Base-by-base conservation (phyloP, 92 coral and sea anemone species). In the Phenganax marumi region DNA sequence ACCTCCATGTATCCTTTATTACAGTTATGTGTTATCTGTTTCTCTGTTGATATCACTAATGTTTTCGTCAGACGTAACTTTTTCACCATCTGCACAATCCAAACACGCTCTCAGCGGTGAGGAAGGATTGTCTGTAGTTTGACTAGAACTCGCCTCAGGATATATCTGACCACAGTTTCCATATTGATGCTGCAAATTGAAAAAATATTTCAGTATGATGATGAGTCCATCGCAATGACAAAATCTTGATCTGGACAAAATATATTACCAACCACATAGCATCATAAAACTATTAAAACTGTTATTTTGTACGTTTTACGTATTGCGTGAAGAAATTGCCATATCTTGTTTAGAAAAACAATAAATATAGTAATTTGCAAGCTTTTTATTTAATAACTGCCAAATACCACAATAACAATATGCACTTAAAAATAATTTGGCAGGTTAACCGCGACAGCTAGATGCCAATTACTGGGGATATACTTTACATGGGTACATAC, bases 111-210 rank as follows among this genome's bases (percentile, higher is more conserved):
- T 97, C 12, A 87, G 86, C 12, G 82, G 83, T 26, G 92, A 79
- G 26, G 50, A 75, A 8, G 86, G 75, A 75, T 89, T 90, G 66
- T 68, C 50, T 21, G 88, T 80, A 71, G 94, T 88, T 82, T 92
- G 88, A 54, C 87, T 86, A 47, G 88, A 85, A 76, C 98, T 92
- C 21, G 76, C 69, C 65, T 87, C 91, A 69, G 97, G 92, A 73
- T 92, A 89, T 66, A 92, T 84, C 62, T 92, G 93, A 10, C 97
- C 97, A 66, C 97, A 92, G 70, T 92, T 95, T 50, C 90, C 90
- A 75, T 95, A 95, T 82, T 90, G 93, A 65, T 86, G 89, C 98
- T 92, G 48, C 23, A 61, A 50, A 43, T 22, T 25, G 51, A 58
- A 50, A 80, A 52, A 52, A 56, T 33, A 1, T 33, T 33, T 11